Percentiles rank a stretch among this genome's conserved stretches.
These are phyloP conservation scores for Tapirus terrestris DNA, from an alignment of 2,113 vertebrate species.

Conservation along the genomic window DNA sequence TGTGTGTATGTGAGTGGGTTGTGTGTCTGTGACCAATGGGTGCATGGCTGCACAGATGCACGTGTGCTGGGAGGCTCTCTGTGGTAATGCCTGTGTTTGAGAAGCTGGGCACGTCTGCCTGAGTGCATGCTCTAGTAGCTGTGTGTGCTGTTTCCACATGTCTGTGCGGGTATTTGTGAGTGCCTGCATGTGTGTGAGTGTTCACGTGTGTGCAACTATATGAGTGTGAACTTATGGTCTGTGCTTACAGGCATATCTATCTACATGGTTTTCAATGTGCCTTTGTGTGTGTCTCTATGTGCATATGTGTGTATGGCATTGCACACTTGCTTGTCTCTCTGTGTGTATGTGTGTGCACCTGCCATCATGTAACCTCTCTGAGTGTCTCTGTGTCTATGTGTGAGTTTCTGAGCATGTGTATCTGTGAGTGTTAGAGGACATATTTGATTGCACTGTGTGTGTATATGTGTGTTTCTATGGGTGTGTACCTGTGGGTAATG, in stretches of 20 bases:
- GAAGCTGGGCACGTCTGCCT: neutral
- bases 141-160: fast-evolving
- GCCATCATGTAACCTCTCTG: neutral
- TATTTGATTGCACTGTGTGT: neutral
- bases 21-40: neutral
- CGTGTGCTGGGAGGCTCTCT: neutral
- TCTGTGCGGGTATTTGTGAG: fast-evolving
- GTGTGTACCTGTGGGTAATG: neutral
- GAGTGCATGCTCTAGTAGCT: neutral
- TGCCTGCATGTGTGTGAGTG: neutral
- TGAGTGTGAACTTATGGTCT: neutral
- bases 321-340: too few relatives aligned
- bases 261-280: fast-evolving
- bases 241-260: fast-evolving
- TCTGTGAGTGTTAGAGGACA: neutral
- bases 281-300: neutral
- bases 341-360: neutral
- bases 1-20: neutral
- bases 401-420: neutral
- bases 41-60: neutral
- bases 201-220: too few relatives aligned
- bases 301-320: fast-evolving
- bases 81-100: neutral
- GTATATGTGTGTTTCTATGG: neutral
- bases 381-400: neutral